Percentiles rank a stretch among this genome's conserved stretches.
Evolutionary conservation across 2,888 invertebrate species (phyloP).

Genomic region (Drosophila monieri): DNA sequence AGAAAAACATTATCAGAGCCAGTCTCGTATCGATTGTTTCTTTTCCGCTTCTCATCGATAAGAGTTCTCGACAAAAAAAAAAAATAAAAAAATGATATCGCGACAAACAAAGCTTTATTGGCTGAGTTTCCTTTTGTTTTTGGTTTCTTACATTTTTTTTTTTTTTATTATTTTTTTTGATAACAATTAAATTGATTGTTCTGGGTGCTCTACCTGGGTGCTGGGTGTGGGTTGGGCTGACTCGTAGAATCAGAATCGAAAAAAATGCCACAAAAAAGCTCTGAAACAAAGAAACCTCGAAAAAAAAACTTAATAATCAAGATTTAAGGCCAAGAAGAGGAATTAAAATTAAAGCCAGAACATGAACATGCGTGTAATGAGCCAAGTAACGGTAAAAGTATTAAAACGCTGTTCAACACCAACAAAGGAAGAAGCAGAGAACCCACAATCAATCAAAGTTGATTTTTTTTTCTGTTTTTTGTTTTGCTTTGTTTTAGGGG

Average conservation of each 20-base stretch:
- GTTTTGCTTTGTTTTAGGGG: constrained; percentile 5
- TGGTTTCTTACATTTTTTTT: constrained; percentile 2
- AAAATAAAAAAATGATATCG: constrained; percentile 11
- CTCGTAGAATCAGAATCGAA: constrained; percentile 18
- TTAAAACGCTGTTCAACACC: constrained; percentile 21
- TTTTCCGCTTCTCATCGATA: constrained; percentile 2
- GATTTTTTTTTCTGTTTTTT: background rate
- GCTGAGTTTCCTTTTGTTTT: constrained; percentile 10
- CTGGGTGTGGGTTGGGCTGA: background rate
- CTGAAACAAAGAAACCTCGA: constrained; percentile 11
- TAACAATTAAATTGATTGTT: constrained; percentile 42
- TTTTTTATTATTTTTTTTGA: no score
- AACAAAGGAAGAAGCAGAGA: constrained; percentile 5
- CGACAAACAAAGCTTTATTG: constrained; percentile 21
- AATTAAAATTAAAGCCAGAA: constrained; percentile 34
- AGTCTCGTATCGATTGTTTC: background rate
- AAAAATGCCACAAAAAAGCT: constrained; percentile 5
- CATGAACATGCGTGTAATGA: constrained; percentile 61
- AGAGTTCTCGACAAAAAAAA: background rate
- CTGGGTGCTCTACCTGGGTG: constrained; percentile 11
- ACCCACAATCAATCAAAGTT: constrained; percentile 27
- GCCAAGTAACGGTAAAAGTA: constrained; percentile 65
- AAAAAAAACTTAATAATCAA: constrained; percentile 25
- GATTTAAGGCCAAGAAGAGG: constrained; percentile 5
- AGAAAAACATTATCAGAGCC: background rate